Percentiles rank a stretch among this genome's conserved stretches.
These are phyloP conservation scores for Sarcoramphus papa DNA, from an alignment of 2,797 vertebrate species.

Conservation along the genomic window DNA sequence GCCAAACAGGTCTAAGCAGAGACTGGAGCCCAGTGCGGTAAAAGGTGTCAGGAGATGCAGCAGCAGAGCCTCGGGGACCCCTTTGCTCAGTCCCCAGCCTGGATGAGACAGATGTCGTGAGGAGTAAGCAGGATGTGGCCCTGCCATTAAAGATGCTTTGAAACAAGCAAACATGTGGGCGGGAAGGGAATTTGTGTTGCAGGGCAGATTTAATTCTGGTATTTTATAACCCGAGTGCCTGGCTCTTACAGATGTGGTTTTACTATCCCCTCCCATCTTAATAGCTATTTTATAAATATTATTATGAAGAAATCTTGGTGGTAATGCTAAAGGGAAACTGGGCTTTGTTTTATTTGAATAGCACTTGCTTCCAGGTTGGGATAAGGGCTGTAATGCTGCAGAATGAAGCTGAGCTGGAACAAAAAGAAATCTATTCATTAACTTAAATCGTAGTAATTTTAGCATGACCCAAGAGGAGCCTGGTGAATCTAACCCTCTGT, in stretches of 20 bases:
- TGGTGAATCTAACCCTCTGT: constrained; percentile 58
- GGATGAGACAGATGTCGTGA: neutral
- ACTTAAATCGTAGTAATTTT: constrained; percentile 64
- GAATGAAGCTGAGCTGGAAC: constrained; percentile 53
- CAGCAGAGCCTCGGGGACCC: neutral
- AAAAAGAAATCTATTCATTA: constrained; percentile 59
- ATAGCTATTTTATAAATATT: constrained; percentile 64
- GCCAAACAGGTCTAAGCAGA: neutral
- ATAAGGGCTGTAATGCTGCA: constrained; percentile 32
- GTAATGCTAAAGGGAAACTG: constrained; percentile 32
- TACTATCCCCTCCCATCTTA: constrained; percentile 39
- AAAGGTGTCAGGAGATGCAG: neutral
- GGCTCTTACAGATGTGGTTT: constrained; percentile 21
- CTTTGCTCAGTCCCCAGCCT: neutral
- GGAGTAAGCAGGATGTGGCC: neutral
- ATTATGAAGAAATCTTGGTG: constrained; percentile 44
- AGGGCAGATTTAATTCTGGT: constrained; percentile 9
- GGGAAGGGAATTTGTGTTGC: neutral
- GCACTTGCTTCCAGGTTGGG: constrained; percentile 13
- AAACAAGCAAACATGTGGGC: neutral
- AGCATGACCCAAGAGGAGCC: constrained; percentile 54
- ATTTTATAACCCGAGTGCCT: neutral
- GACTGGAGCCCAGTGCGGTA: neutral
- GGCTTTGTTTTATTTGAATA: constrained; percentile 60
- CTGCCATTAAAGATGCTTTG: neutral